Evolutionary conservation across 2,113 vertebrate genomes (phyloP).

Genomic region (Azemiops feae): DNA sequence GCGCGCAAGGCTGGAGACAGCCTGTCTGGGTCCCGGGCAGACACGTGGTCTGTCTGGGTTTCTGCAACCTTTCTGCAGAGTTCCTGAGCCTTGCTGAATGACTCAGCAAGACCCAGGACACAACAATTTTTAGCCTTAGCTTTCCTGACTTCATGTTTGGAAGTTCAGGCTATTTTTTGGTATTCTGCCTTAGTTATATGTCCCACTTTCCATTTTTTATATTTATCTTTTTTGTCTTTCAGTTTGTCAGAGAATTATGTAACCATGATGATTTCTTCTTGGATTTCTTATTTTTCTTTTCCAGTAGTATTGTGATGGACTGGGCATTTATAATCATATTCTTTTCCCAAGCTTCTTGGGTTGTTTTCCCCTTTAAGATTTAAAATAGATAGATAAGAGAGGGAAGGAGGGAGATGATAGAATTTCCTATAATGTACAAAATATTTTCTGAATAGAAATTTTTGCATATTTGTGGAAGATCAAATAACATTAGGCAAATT

Average conservation of each 20-base stretch:
- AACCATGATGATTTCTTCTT: background rate
- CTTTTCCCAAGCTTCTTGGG: background rate
- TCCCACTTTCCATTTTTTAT: background rate
- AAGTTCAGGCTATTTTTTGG: too few species aligned
- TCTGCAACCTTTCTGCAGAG: too few species aligned
- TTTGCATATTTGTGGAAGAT: background rate
- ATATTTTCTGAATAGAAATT: background rate
- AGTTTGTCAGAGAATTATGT: background rate
- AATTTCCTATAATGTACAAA: background rate
- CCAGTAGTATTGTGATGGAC: background rate
- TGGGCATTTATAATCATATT: background rate
- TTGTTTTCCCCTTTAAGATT: background rate
- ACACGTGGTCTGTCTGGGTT: too few species aligned
- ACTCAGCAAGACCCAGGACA: too few species aligned
- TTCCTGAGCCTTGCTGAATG: too few species aligned
- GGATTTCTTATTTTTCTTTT: background rate
- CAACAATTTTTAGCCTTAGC: too few species aligned
- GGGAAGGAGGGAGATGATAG: too few species aligned
- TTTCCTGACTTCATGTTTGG: too few species aligned
- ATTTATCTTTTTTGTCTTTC: background rate
- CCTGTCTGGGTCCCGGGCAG: too few species aligned
- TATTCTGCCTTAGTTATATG: too few species aligned
- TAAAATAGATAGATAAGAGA: background rate
- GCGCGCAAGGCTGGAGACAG: too few species aligned
- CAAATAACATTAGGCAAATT: background rate